These are phyloP conservation scores for Xiphophorus couchianus DNA, from an alignment of 2,113 vertebrate genomes.

Conservation along the genomic window DNA sequence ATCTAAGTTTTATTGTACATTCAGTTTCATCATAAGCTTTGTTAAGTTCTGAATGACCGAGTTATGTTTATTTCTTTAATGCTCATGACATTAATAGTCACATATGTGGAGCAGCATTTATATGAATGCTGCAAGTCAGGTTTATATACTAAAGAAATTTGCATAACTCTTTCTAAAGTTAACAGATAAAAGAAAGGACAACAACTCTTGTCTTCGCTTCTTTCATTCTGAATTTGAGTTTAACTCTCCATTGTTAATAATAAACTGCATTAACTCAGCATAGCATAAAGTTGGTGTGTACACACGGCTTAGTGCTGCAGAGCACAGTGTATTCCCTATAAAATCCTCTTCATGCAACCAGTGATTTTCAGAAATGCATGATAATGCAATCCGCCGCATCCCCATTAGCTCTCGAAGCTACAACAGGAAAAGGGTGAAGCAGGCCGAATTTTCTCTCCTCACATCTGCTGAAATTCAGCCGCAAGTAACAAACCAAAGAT, in stretches of 20 bases:
- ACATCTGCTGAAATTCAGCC: constrained; percentile 11
- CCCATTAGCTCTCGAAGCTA: constrained; percentile 50
- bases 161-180: no score
- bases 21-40: no score
- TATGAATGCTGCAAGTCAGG: no score
- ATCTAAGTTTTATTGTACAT: no score
- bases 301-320: constrained; percentile 26
- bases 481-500: constrained; percentile 1
- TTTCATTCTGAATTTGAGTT: background rate
- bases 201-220: no score
- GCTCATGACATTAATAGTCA: no score
- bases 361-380: constrained; percentile 35
- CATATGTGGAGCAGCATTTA: no score
- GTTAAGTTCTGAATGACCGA: no score
- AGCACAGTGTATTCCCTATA: constrained; percentile 23
- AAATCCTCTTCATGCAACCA: constrained; percentile 40
- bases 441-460: constrained; percentile 32
- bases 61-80: no score
- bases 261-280: background rate
- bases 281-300: constrained; percentile 32
- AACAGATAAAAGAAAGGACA: no score
- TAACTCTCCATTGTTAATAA: background rate
- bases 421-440: constrained; percentile 36
- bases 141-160: no score
- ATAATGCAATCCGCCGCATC: constrained; percentile 46